These are phyloP conservation scores for Channa maculata DNA, from an alignment of 2,113 vertebrate genomes.

Conservation along the genomic window DNA sequence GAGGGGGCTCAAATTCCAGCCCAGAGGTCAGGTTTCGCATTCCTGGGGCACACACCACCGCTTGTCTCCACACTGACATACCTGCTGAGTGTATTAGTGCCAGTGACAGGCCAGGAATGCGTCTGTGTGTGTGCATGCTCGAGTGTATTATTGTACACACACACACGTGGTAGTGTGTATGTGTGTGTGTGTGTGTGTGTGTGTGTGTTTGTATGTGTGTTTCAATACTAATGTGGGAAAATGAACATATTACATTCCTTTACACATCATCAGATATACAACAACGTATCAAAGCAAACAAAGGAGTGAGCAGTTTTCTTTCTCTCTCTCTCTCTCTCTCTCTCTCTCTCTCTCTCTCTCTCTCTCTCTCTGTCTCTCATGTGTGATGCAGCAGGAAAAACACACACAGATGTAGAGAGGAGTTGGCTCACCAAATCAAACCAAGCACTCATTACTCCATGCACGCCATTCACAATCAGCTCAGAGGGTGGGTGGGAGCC, in stretches of 20 bases:
- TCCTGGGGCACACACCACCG: slow-evolving; percentile 81
- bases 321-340: neutral
- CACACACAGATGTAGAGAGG: slow-evolving; percentile 45
- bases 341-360: slow-evolving; percentile 9
- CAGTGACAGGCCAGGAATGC: slow-evolving; percentile 66
- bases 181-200: slow-evolving; percentile 29
- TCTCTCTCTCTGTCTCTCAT: slow-evolving; percentile 4
- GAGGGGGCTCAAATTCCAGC: slow-evolving; percentile 78
- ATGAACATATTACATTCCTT: slow-evolving; percentile 47
- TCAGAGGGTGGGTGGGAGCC: slow-evolving; percentile 36
- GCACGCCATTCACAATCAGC: slow-evolving; percentile 55
- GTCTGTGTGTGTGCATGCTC: slow-evolving; percentile 24
- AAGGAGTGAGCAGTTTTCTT: neutral
- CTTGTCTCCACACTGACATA: slow-evolving; percentile 82
- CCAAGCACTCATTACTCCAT: slow-evolving; percentile 41
- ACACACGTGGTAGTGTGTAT: slow-evolving; percentile 37
- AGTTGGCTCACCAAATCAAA: slow-evolving; percentile 48
- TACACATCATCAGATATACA: slow-evolving; percentile 34
- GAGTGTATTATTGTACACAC: slow-evolving; percentile 8
- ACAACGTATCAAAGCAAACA: slow-evolving; percentile 35
- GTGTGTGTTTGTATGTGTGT: slow-evolving; percentile 11
- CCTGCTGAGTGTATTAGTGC: slow-evolving; percentile 76
- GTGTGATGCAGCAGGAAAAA: slow-evolving; percentile 20
- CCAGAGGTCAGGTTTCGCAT: slow-evolving; percentile 84
- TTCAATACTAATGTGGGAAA: slow-evolving; percentile 57